Base-by-base conservation (phyloP, 2,888 invertebrate species). In the Lasioglossum pauxillum region DNA sequence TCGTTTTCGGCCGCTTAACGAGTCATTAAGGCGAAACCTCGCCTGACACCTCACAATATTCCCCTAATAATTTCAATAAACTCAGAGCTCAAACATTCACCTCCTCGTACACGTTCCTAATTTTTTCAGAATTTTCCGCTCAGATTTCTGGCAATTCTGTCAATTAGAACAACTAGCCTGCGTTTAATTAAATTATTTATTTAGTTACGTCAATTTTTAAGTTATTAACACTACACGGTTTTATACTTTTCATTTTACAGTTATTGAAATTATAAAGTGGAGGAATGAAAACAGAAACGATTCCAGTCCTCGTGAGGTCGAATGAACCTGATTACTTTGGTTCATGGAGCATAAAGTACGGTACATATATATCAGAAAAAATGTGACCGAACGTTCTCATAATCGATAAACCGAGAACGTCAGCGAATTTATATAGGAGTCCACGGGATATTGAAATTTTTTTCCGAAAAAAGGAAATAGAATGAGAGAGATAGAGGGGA, bases 381-480 rank as follows among this genome's bases (percentile, higher is more conserved):
- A 19, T 35, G 2, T 67, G 5, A 3, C 67, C 35, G 35, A 38
- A 69, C 72, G 19, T 73, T 49, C 44, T 69, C 49, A 5, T 19
- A 53, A 78, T 67, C 77, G 49, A 75, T 35, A n/a, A 60, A 35
- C 31, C 23, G 53, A 2, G 60, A 67, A 67, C 60, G 41, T 27
- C 27, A 10, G 53, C 44, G 31, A 16, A 49, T 64, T 46, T 53
- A 53, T 7, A 23, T 38, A 3, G n/a, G 60, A 74, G 49, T 31
- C 35, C 64, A n/a, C 2, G 38, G 49, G 27, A 27, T 79, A 76
- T 84, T 78, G 69, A 78, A 78, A 64, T 64, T 64, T 19, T 49
- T 78, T 78, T 76, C 57, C 19, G 69, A 10, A 19, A 75, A 73
- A 31, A 10, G 44, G 53, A 41, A 78, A 67, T 14, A 35, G 76